Evolutionary conservation across 2,888 invertebrate genomes (phyloP), one percentile per base, ranked within the genome.

Genomic region (Pollenia labialis): DNA sequence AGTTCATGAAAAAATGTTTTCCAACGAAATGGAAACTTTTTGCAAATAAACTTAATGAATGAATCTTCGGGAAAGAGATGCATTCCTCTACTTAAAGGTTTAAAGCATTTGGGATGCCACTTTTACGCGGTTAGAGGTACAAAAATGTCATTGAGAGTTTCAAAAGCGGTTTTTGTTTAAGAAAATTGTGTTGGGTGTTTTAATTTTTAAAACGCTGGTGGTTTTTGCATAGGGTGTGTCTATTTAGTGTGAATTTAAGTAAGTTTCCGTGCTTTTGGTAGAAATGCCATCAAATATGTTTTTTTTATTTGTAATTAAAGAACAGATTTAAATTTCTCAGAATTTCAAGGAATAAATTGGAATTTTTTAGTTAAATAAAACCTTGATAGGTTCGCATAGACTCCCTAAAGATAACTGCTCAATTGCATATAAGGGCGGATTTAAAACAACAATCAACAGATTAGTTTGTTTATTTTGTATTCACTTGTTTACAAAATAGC

Each of bases 1-100:
- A 42, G 3, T 12, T n/a, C 18, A 16, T 32, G n/a, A 69, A 69
- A 62, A 64, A 40, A n/a, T 72, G 46, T 64, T 32, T 52, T 54
- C 32, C 32, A 56, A 48, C 66, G 54, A 46, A 56, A 77, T 77
- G 46, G 60, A 77, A 77, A 32, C 54, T 54, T 52, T 64, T 32
- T 7, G 62, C 14, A 72, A 77, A 48, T 68, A 14, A 72, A 72
- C 54, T 46, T 72, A 72, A 81, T 81, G 80, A 72, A 81, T 72
- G 80, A 81, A 64, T 72, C 44, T 48, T 44, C 32, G 6, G 32
- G 32, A 32, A 32, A 32, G 32, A 56, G 23, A 44, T 40, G 9
- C 66, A 23, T 54, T 71, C 6, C 18, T 40, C 42, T n/a, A 42
- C 8, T 42, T 60, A 10, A 10, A 52, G 42, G 32, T 60, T 74